Evolutionary conservation across 2,888 invertebrate species (phyloP).

Genomic region (Caradrina clavipalpis): DNA sequence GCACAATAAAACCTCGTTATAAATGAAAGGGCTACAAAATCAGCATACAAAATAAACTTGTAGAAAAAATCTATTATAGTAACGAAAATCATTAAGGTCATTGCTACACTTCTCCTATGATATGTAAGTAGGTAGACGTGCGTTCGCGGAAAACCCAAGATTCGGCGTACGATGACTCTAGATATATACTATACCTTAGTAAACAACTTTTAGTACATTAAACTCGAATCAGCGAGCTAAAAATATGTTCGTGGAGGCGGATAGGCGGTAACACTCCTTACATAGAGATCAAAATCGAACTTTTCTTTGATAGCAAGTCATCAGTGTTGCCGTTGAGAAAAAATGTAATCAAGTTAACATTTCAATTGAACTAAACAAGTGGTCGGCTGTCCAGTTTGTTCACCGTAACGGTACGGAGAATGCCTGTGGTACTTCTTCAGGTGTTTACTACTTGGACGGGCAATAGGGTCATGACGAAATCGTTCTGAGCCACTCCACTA

Average conservation of each 20-base stretch:
- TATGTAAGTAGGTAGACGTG: slow-evolving; percentile 10
- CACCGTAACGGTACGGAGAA: slow-evolving; percentile 79
- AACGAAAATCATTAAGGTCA: slow-evolving; percentile 51
- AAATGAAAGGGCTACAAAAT: slow-evolving; percentile 42
- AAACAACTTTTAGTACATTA: slow-evolving; percentile 65
- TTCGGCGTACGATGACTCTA: slow-evolving; percentile 61
- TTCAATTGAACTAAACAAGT: slow-evolving; percentile 70
- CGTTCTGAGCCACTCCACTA: slow-evolving; percentile 62
- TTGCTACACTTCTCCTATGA: slow-evolving; percentile 38
- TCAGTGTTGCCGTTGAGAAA: slow-evolving; percentile 58
- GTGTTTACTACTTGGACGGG: slow-evolving; percentile 72
- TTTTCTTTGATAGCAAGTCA: slow-evolving; percentile 40
- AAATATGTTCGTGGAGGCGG: slow-evolving; percentile 42
- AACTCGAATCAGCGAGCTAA: slow-evolving; percentile 60
- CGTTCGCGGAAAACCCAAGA: slow-evolving; percentile 51
- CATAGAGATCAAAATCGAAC: slow-evolving; percentile 60
- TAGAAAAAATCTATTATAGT: slow-evolving; percentile 33
- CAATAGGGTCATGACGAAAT: slow-evolving; percentile 73
- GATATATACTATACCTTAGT: slow-evolving; percentile 56
- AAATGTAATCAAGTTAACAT: slow-evolving; percentile 69
- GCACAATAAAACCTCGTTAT: slow-evolving; percentile 37
- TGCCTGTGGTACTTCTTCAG: slow-evolving; percentile 75
- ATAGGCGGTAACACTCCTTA: slow-evolving; percentile 45
- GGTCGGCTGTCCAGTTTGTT: slow-evolving; percentile 75
- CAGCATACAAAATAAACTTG: slow-evolving; percentile 24